Base-by-base conservation (phyloP, 2,888 invertebrate species). In the Cerastis rubricosa region DNA sequence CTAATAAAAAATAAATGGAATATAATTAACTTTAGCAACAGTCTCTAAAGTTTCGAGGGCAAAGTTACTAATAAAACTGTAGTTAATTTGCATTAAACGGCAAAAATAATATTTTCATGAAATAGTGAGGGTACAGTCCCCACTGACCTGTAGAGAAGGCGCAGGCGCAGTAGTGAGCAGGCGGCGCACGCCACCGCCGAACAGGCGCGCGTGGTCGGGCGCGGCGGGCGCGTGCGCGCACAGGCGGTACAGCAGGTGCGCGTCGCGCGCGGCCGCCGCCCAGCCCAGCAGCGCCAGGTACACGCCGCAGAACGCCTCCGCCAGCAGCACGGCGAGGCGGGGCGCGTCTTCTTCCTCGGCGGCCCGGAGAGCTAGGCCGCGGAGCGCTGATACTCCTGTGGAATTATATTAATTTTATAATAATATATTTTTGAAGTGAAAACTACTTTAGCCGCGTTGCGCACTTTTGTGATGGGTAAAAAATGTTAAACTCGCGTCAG, bases 261-360 rank as follows among this genome's bases (percentile, higher is more conserved):
- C 98, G 95, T 99, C 99, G 89, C 99, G 98, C 6, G 99, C 99
- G 29, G 99, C 98, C 71, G 99, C 93, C 5, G 99, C 99, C 95
- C 99, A 99, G 80, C 99, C 98, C 82, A 99, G 97, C 64, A 99
- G 96, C 49, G 99, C 99, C 93, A 99, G 97, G 94, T 98, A 99
- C 11, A 99, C 99, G 0, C 99, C 98, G 35, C 99, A 98, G 94
- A 99, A 99, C 0, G 99, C 98, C 94, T 99, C 99, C 74, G 99
- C 98, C 35, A 99, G 97, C 17, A 99, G 96, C 43, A 99, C 98
- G 87, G 98, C 98, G 69, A 99, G 97, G 81, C 99, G 98, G 0
- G 99, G 99, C 3, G 99, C 98, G 90, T 99, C 99, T 87, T 98
- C 98, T 90, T 99, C 99, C 91, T 99, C 99, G 86, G 99, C 99